Base-by-base conservation (phyloP, 2,113 vertebrate genomes). In the Acinonyx jubatus region DNA sequence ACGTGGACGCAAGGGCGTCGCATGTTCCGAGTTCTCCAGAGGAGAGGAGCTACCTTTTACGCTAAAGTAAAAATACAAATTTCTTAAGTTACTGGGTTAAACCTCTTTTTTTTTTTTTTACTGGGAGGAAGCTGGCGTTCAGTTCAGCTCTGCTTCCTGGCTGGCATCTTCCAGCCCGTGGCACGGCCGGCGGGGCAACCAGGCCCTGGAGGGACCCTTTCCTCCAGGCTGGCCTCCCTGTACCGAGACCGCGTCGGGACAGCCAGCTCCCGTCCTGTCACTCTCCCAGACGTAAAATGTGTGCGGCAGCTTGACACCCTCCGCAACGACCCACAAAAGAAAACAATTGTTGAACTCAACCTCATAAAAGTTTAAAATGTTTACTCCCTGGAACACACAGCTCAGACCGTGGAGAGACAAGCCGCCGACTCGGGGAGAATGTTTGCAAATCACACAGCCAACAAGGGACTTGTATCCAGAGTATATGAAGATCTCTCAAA, bases 1-100 rank as follows among this genome's bases (percentile, higher is more conserved):
- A 15, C 13, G 1, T 19, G 25, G 1, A 5, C 29, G 7, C 71
- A 27, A 27, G 65, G 18, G 45, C 2, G 1, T 21, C n/a, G 14
- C 13, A 0, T 45, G 29, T 18, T n/a, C 79, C 0, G 5, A 19
- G 10, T n/a, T 6, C 52, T 84, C 21, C 31, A 14, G 80, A 15
- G 15, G 18, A 65, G 29, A 65, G 36, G 41, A 73, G 33, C 69
- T 11, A 7, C 18, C 50, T n/a, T n/a, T n/a, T 31, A 23, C 52
- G 33, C 50, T 1, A 21, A 38, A 21, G 16, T 52, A 38, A 65
- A 74, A 38, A 10, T 10, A 3, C 0, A 3, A 4, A 3, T 33
- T 33, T 41, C 36, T 38, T 3, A 23, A 21, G 38, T 38, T 25
- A 10, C 8, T 36, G 48, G 41, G 57, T 25, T n/a, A 50, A 65